These are phyloP conservation scores for Mactromeris polynyma DNA, from an alignment of 2,888 invertebrate genomes.

Conservation along the genomic window DNA sequence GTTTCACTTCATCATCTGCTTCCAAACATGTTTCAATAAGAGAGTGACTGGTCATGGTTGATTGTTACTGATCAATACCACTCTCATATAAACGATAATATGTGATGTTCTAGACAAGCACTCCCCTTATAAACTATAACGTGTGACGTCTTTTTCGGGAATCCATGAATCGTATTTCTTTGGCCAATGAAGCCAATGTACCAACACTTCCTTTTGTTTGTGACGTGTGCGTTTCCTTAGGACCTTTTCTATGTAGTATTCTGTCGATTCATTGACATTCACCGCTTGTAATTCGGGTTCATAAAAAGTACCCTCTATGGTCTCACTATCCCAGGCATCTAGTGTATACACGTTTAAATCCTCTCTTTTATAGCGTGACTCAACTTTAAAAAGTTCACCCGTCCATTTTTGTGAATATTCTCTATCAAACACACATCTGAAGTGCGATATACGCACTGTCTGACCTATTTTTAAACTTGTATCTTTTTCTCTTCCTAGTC, in stretches of 20 bases:
- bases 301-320: constrained; percentile 55
- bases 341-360: constrained; percentile 50
- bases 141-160: no score
- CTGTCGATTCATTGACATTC: constrained; percentile 38
- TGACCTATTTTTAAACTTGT: constrained; percentile 53
- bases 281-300: constrained; percentile 57
- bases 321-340: constrained; percentile 48
- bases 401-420: constrained; percentile 66
- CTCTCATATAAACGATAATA: neutral
- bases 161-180: constrained; percentile 53
- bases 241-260: constrained; percentile 54
- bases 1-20: neutral
- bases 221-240: constrained; percentile 42
- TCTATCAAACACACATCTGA: constrained; percentile 48
- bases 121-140: no score
- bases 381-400: constrained; percentile 55
- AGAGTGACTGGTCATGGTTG: neutral
- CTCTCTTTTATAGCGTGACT: constrained; percentile 43
- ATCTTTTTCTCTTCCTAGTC: neutral
- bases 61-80: neutral
- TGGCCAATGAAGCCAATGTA: constrained; percentile 66
- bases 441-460: constrained; percentile 46
- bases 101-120: no score
- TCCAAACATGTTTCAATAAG: neutral
- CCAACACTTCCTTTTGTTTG: constrained; percentile 55